Evolutionary conservation across 1,140 invertebrate species (phyloP).

Genomic region (Drosophila orosa): DNA sequence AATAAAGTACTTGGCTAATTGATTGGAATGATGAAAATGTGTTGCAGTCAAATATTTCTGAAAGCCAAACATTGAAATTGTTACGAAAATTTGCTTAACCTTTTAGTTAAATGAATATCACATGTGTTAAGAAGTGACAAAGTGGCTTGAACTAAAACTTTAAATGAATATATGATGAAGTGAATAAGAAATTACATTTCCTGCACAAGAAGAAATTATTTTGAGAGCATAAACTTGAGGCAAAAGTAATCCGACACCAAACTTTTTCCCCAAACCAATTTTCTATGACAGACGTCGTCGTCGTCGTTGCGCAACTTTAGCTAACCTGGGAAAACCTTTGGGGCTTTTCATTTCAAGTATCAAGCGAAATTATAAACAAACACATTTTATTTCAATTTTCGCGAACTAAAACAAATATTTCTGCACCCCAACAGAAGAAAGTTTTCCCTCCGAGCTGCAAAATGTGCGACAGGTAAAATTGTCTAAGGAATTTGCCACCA

Average conservation of each 20-base stretch:
- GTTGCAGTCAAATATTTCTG: conserved; percentile 1
- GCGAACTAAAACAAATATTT: conserved; percentile 71
- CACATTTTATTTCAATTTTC: conserved; percentile 61
- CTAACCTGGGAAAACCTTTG: conserved; percentile 35
- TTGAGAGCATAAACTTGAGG: conserved; percentile 17
- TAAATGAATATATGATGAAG: conserved; percentile 1
- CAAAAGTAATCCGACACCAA: conserved; percentile 28
- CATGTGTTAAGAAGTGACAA: too few relatives aligned
- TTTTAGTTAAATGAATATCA: background rate
- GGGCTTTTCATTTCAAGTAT: conserved; percentile 50
- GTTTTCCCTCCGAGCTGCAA: conserved; percentile 38
- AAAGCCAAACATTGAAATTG: background rate
- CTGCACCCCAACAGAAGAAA: conserved; percentile 40
- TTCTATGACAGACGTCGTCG: conserved; percentile 18
- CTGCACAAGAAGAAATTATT: conserved; percentile 19
- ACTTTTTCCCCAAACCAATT: conserved; percentile 34
- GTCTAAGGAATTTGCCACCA: conserved; percentile 30
- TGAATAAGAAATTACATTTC: background rate
- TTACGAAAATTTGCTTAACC: background rate
- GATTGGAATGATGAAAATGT: conserved; percentile 18
- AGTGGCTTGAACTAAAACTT: background rate
- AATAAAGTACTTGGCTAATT: conserved; percentile 35
- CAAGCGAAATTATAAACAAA: conserved; percentile 49
- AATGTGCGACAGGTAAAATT: conserved; percentile 50
- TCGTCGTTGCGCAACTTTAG: conserved; percentile 19